A percentile compares a stretch with the other conserved stretches of the same genome.
phyloP scores from a whole-genome alignment of 1,140 invertebrate species.

The Dinoponera quadriceps region DNA sequence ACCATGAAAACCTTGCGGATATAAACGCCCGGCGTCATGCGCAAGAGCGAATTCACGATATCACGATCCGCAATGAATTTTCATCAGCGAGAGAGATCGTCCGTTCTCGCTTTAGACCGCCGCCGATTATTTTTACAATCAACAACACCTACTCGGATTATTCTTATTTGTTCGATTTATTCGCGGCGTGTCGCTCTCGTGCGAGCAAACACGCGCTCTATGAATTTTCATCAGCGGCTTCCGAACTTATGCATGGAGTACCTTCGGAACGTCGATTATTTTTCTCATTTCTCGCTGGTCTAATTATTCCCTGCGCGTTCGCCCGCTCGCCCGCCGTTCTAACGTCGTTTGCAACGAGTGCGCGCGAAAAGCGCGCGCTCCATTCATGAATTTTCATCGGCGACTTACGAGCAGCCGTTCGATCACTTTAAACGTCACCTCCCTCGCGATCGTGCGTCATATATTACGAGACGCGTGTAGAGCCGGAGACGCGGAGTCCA shows the following conservation, averaged over 20 bases:
- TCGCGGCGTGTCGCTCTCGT: background rate
- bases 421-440: conserved; percentile 42
- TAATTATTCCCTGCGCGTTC: conserved; percentile 29
- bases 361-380: too few relatives aligned
- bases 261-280: background rate
- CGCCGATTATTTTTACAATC: background rate
- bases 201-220: background rate
- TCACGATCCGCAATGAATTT: background rate
- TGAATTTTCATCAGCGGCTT: conserved; percentile 31
- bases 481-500: conserved; percentile 6
- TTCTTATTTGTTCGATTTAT: conserved; percentile 13
- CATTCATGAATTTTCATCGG: conserved; percentile 30
- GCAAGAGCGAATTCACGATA: background rate
- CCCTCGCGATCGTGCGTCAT: conserved; percentile 20
- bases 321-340: background rate
- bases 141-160: background rate
- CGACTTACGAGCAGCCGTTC: conserved; percentile 3
- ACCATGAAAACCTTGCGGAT: too few relatives aligned
- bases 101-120: background rate
- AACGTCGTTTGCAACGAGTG: background rate
- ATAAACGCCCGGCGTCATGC: background rate
- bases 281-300: conserved; percentile 4
- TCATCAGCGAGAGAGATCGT: background rate
- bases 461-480: conserved; percentile 27
- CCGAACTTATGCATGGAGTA: background rate